These are phyloP conservation scores for Drosophila murphyi DNA, from an alignment of 1,140 invertebrate genomes.

Conservation along the genomic window DNA sequence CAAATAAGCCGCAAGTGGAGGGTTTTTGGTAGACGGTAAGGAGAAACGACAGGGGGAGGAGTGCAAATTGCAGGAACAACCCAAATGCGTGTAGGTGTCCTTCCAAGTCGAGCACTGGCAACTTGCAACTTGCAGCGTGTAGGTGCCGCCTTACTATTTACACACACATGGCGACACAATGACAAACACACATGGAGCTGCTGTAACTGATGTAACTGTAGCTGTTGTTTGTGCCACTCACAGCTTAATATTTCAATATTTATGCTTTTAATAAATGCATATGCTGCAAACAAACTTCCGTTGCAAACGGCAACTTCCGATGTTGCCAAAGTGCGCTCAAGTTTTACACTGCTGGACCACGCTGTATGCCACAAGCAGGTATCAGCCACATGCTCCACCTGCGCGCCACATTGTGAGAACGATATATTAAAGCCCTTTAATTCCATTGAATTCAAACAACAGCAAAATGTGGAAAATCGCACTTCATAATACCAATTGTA, in stretches of 20 bases:
- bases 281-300: constrained; percentile 76
- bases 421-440: constrained; percentile 9
- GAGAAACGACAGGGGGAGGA: constrained; percentile 7
- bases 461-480: constrained; percentile 3
- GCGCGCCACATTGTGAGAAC: background rate
- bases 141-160: constrained; percentile 28
- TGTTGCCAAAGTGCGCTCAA: constrained; percentile 49
- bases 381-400: background rate
- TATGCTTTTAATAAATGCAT: constrained; percentile 83
- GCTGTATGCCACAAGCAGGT: constrained; percentile 27
- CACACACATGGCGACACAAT: background rate
- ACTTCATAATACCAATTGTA: background rate
- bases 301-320: constrained; percentile 52
- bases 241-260: constrained; percentile 83
- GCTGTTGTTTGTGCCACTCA: constrained; percentile 75
- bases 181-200: background rate
- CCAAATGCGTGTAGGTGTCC: constrained; percentile 3
- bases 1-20: constrained; percentile 61
- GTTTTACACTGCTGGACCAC: constrained; percentile 23
- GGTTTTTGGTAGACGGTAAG: background rate
- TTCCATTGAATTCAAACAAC: constrained; percentile 2
- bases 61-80: constrained; percentile 58
- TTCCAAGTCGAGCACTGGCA: constrained; percentile 19
- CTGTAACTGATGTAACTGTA: background rate
- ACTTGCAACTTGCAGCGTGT: constrained; percentile 18